Evolutionary conservation across 2,797 vertebrate species (phyloP), one percentile per base, ranked within the genome.

Genomic region (Protosalanx chinensis): DNA sequence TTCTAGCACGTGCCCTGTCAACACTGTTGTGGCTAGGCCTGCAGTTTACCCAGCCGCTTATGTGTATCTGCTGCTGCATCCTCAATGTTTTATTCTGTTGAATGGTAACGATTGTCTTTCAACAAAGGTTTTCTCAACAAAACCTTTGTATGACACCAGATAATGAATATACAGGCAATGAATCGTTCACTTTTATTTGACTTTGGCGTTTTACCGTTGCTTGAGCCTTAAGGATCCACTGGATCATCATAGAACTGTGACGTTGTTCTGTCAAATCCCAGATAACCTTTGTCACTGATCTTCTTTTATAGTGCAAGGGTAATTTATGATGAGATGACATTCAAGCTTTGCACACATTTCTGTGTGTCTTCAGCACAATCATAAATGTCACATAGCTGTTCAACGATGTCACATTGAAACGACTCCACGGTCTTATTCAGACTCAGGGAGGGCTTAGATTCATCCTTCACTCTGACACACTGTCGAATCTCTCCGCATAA

Each of bases 351-450:
- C 51, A 58, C 65, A 67, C 29, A 67, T 68, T 20, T 58, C 35
- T 68, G 41, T 20, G 10, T 10, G 18, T 68, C 29, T 68, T 35
- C 41, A 46, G 10, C 41, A 58, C 13, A 23, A 61, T 46, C 51
- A 57, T 70, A 70, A 61, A 60, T 60, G 57, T 60, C 37, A 70
- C 23, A 1, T 6, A 74, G 73, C 59, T 70, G 58, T 57, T 71
- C 59, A 70, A 23, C 75, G 72, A 76, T 23, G 75, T 62, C 49
- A 10, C 61, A 71, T 15, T 59, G 23, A 72, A 72, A 72, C 20
- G 70, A 64, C 68, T 64, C 35, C 70, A 63, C 59, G 69, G 59
- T 59, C 23, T n/a, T 27, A 27, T 67, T 57, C 23, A 35, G 51
- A 18, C 23, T 68, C 6, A 33, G 27, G 8, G 29, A 41, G 41